phyloP scores from a whole-genome alignment of 2,113 vertebrate species.

The Takifugu bimaculatus region DNA sequence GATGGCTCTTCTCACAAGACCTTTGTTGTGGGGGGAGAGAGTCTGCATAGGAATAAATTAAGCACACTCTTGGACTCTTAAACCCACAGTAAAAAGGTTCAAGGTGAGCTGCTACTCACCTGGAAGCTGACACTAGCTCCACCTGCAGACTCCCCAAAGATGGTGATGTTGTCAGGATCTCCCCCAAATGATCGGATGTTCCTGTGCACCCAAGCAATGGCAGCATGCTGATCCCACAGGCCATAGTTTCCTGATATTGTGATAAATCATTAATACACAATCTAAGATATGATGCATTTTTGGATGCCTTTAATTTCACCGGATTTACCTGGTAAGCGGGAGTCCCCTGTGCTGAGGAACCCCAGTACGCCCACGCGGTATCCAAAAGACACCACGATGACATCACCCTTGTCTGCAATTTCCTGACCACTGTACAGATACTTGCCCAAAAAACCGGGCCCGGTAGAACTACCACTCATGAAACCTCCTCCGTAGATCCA shows the following conservation, averaged over 20 bases:
- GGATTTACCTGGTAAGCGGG: neutral
- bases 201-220: neutral
- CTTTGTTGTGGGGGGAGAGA: constrained; percentile 81
- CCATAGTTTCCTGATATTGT: neutral
- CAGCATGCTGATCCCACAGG: no score
- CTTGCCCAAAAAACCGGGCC: constrained; percentile 16
- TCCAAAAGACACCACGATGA: constrained; percentile 17
- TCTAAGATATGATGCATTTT: neutral
- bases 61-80: neutral
- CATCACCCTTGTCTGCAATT: constrained; percentile 18
- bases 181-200: constrained; percentile 91
- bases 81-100: neutral
- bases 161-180: constrained; percentile 84
- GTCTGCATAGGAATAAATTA: constrained; percentile 60
- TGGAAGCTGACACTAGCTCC: constrained; percentile 59
- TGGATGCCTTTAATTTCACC: neutral
- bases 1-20: constrained; percentile 83
- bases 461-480: constrained; percentile 8
- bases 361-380: constrained; percentile 27
- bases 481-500: constrained; percentile 27
- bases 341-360: constrained; percentile 30
- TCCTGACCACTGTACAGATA: constrained; percentile 24
- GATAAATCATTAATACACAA: neutral
- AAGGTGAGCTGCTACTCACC: neutral
- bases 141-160: constrained; percentile 95